Percentiles rank a stretch among this genome's conserved stretches.
These are phyloP conservation scores for Catharus ustulatus DNA, from an alignment of 2,797 vertebrate species.

Conservation along the genomic window DNA sequence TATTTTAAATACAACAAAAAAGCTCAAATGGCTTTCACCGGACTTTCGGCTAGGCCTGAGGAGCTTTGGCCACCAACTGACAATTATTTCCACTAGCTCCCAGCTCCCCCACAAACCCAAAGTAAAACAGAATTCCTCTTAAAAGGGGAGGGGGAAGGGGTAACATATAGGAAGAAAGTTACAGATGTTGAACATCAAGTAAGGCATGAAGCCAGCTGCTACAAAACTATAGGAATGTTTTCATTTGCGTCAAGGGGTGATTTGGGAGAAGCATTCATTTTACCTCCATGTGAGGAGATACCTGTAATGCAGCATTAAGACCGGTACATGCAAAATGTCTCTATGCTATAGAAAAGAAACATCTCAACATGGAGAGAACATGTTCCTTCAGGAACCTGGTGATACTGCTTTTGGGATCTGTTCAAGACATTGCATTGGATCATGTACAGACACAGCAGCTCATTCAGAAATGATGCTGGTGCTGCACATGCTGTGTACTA, in stretches of 20 bases:
- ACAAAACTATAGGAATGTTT: not conserved
- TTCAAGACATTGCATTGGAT: not conserved
- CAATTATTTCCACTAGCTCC: not conserved
- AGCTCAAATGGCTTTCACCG: not conserved
- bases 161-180: not conserved
- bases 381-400: not conserved
- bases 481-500: not conserved
- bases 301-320: not conserved
- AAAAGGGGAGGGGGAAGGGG: too few relatives aligned
- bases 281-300: not conserved
- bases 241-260: not conserved
- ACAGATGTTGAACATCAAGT: not conserved
- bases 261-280: not conserved
- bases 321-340: not conserved
- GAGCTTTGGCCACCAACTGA: not conserved
- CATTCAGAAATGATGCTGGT: not conserved
- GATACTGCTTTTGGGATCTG: not conserved
- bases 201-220: not conserved
- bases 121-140: not conserved
- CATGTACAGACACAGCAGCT: not conserved
- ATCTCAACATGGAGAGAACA: not conserved
- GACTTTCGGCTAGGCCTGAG: not conserved
- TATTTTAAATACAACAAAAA: not conserved
- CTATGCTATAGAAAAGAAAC: not conserved
- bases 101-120: not conserved